Percentiles rank a stretch among this genome's conserved stretches.
These are phyloP conservation scores for Acromyrmex heyeri DNA, from an alignment of 1,140 invertebrate species.

Conservation along the genomic window DNA sequence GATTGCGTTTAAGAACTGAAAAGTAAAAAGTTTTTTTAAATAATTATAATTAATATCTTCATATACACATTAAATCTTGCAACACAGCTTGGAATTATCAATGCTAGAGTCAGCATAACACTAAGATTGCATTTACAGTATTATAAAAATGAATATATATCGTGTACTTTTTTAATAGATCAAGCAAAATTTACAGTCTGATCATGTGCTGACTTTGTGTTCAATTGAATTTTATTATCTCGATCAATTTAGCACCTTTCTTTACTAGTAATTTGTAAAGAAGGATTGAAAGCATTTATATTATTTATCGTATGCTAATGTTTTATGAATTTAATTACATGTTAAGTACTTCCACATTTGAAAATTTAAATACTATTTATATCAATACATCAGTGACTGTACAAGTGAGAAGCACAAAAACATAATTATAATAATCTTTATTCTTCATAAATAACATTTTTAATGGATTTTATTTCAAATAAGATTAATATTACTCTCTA, in stretches of 20 bases:
- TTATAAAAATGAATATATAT: slow-evolving; percentile 71
- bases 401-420: slow-evolving; percentile 64
- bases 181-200: slow-evolving; percentile 61
- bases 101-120: slow-evolving; percentile 65
- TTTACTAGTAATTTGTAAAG: slow-evolving; percentile 41
- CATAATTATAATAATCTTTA: slow-evolving; percentile 45
- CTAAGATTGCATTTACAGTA: slow-evolving; percentile 72
- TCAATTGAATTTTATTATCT: slow-evolving; percentile 69
- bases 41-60: slow-evolving; percentile 64
- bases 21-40: slow-evolving; percentile 63
- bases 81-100: slow-evolving; percentile 36
- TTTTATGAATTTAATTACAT: slow-evolving; percentile 66
- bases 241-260: slow-evolving; percentile 69
- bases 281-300: slow-evolving; percentile 69
- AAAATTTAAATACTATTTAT: slow-evolving; percentile 57
- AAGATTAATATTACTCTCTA: slow-evolving; percentile 14
- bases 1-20: slow-evolving; percentile 60
- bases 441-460: slow-evolving; percentile 3
- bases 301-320: slow-evolving; percentile 65
- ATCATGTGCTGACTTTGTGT: slow-evolving; percentile 70
- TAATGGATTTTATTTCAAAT: slow-evolving; percentile 16
- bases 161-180: slow-evolving; percentile 67
- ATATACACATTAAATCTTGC: slow-evolving; percentile 59
- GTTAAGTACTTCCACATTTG: slow-evolving; percentile 56
- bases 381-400: slow-evolving; percentile 52